These are phyloP conservation scores for Boloria selene DNA, from an alignment of 2,888 invertebrate species.

Conservation along the genomic window DNA sequence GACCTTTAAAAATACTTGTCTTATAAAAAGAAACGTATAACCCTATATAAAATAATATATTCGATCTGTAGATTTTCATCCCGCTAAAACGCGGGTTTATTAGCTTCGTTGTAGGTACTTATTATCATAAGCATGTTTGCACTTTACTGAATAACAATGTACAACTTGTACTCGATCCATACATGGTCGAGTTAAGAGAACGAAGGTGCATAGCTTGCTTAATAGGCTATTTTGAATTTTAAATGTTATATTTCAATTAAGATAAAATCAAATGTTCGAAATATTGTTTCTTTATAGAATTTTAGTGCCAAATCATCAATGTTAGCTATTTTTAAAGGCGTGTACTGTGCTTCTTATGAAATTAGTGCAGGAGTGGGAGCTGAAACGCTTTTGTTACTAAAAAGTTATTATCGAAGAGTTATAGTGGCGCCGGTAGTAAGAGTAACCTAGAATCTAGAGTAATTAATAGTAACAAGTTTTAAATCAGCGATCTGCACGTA, in stretches of 20 bases:
- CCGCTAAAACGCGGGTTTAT: slow-evolving; percentile 31
- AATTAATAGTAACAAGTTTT: slow-evolving; percentile 53
- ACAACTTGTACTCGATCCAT: slow-evolving; percentile 22
- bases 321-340: too few relatives aligned
- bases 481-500: slow-evolving; percentile 59
- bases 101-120: slow-evolving; percentile 28
- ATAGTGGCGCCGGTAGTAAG: slow-evolving; percentile 13
- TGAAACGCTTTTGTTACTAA: neutral
- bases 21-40: too few relatives aligned
- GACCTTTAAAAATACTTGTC: too few relatives aligned
- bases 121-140: slow-evolving; percentile 40
- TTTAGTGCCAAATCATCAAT: too few relatives aligned
- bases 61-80: slow-evolving; percentile 31
- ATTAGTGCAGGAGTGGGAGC: too few relatives aligned
- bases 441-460: slow-evolving; percentile 46
- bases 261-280: neutral
- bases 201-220: slow-evolving; percentile 19
- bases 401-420: slow-evolving; percentile 33
- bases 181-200: slow-evolving; percentile 27
- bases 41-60: neutral
- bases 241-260: slow-evolving; percentile 22
- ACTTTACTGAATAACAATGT: slow-evolving; percentile 41
- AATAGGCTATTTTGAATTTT: slow-evolving; percentile 29
- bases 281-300: too few relatives aligned
- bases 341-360: too few relatives aligned